Percentiles rank a stretch among this genome's conserved stretches.
phyloP scores from a whole-genome alignment of 2,113 vertebrate genomes.

The Mustela lutreola region DNA sequence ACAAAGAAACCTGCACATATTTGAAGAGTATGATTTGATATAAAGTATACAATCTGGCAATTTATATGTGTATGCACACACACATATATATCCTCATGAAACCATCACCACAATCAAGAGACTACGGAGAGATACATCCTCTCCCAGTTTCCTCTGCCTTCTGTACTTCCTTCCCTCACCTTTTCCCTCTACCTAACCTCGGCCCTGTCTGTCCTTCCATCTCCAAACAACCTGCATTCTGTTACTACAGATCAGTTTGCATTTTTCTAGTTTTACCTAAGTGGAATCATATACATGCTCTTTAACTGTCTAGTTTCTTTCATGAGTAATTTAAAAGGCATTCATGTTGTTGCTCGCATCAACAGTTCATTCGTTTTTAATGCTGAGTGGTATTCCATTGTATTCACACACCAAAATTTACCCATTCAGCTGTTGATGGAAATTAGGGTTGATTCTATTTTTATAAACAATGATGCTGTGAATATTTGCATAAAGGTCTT shows the following conservation, averaged over 20 bases:
- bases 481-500: not conserved
- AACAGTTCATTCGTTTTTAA: not conserved
- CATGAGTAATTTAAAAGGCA: not conserved
- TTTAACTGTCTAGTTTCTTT: not conserved
- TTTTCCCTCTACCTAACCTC: not conserved
- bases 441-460: not conserved
- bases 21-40: not conserved
- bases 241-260: not conserved
- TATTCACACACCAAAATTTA: not conserved
- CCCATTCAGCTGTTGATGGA: not conserved
- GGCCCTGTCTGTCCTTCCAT: not conserved
- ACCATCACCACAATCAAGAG: not conserved
- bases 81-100: not conserved
- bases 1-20: not conserved
- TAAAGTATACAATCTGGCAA: not conserved
- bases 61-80: not conserved
- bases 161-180: not conserved
- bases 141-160: not conserved
- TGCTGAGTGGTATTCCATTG: not conserved
- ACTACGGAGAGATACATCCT: not conserved
- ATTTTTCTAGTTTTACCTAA: not conserved
- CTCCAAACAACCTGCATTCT: not conserved
- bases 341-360: not conserved
- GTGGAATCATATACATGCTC: not conserved
- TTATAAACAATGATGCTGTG: not conserved